Evolutionary conservation across 2,797 vertebrate genomes (phyloP).

Genomic region (Carcharodon carcharias): DNA sequence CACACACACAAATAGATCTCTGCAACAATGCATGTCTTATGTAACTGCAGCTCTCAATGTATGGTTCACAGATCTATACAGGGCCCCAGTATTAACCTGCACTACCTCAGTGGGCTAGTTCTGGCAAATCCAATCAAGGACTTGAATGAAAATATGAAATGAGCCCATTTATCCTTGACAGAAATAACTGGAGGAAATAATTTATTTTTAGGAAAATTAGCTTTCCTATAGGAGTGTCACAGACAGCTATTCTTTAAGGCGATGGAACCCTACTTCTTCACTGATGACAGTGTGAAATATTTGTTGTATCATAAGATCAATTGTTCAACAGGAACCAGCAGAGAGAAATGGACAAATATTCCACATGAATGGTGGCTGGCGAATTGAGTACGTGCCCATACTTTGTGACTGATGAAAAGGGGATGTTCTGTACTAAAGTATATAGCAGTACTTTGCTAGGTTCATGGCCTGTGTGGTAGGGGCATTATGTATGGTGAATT

Average conservation of each 20-base stretch:
- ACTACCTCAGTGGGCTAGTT: background rate
- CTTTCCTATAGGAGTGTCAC: too few species aligned
- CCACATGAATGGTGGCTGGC: background rate
- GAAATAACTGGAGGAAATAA: background rate
- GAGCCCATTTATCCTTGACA: background rate
- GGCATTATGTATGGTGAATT: background rate
- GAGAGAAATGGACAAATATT: background rate
- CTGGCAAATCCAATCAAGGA: background rate
- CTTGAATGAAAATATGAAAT: background rate
- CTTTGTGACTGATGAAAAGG: conserved; percentile 1
- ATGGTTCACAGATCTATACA: background rate
- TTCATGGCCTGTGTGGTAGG: background rate
- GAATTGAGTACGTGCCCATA: background rate
- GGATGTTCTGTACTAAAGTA: background rate
- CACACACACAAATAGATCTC: background rate
- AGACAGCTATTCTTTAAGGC: background rate
- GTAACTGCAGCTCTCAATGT: background rate
- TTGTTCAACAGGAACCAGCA: background rate
- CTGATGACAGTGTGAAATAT: background rate
- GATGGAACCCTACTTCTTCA: background rate
- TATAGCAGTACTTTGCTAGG: background rate
- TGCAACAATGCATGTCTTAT: background rate
- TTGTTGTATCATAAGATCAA: background rate
- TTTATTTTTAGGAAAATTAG: background rate
- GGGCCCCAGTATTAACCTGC: background rate